phyloP scores from a whole-genome alignment of 2,113 vertebrate species.

The Ptyas mucosa region DNA sequence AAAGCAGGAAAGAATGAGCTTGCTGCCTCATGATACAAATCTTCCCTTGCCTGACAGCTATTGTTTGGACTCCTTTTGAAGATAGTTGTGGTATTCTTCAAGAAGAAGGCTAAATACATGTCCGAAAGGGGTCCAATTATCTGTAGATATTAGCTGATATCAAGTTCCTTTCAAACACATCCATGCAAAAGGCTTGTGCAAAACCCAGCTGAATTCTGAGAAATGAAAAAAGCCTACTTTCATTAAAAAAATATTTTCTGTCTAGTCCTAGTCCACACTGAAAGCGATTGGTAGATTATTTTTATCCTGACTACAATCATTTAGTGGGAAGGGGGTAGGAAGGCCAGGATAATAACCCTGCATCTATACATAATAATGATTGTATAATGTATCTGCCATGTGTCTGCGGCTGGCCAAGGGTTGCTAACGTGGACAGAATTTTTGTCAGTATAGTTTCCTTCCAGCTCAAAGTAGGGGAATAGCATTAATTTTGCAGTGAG shows the following conservation, averaged over 20 bases:
- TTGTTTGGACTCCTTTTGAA: background rate
- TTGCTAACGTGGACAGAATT: background rate
- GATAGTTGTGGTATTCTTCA: background rate
- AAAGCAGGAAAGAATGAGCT: background rate
- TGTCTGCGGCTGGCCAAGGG: background rate
- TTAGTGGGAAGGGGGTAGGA: background rate
- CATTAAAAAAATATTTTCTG: background rate
- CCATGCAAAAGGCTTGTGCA: background rate
- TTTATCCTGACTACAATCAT: background rate
- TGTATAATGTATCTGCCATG: background rate
- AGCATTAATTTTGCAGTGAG: background rate
- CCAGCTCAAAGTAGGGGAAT: background rate
- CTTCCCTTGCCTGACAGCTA: background rate
- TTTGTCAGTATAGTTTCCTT: background rate
- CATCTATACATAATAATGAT: background rate
- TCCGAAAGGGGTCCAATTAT: background rate
- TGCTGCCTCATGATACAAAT: background rate
- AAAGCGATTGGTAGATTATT: background rate
- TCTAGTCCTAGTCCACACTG: background rate
- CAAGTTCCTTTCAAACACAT: background rate
- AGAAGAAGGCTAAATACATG: background rate
- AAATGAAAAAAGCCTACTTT: background rate
- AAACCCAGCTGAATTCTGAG: background rate
- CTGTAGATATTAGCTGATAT: background rate
- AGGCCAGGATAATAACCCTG: background rate